A percentile compares a stretch with the other conserved stretches of the same genome.
phyloP scores from a whole-genome alignment of 2,888 invertebrate species.

The Acrobasis repandana region DNA sequence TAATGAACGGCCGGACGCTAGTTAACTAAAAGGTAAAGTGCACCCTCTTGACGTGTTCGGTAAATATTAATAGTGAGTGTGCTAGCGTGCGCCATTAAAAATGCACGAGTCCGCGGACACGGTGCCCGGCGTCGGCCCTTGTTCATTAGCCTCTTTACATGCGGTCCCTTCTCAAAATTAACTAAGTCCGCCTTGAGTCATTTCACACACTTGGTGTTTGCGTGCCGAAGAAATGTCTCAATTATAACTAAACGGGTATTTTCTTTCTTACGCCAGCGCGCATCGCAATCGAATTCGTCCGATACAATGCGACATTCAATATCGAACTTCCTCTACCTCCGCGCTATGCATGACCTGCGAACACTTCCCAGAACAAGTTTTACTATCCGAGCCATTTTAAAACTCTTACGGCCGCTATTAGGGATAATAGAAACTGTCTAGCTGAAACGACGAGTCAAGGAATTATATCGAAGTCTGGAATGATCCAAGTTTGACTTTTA shows the following conservation, averaged over 20 bases:
- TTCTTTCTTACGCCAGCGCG: slow-evolving; percentile 47
- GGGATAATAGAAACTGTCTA: slow-evolving; percentile 79
- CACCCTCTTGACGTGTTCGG: slow-evolving; percentile 83
- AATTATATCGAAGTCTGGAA: slow-evolving; percentile 70
- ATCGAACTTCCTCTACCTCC: slow-evolving; percentile 64
- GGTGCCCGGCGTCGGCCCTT: slow-evolving; percentile 46
- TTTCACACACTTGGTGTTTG: slow-evolving; percentile 23
- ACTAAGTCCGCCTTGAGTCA: slow-evolving; percentile 38
- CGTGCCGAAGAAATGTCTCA: too few species aligned
- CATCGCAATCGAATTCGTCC: slow-evolving; percentile 65
- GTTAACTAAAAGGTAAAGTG: slow-evolving; percentile 84
- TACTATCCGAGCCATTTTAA: slow-evolving; percentile 75
- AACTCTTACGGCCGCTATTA: slow-evolving; percentile 79
- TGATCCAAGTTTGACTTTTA: slow-evolving; percentile 75
- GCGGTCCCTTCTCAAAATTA: slow-evolving; percentile 50
- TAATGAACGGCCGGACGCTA: slow-evolving; percentile 83
- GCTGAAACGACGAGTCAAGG: slow-evolving; percentile 69
- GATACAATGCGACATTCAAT: slow-evolving; percentile 74
- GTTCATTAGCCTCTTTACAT: slow-evolving; percentile 72
- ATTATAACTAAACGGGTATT: slow-evolving; percentile 1
- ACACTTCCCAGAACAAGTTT: slow-evolving; percentile 75
- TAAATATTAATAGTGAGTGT: slow-evolving; percentile 82
- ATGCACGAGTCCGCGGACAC: slow-evolving; percentile 80
- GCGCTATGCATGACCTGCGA: slow-evolving; percentile 66
- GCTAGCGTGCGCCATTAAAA: slow-evolving; percentile 80